phyloP scores from a whole-genome alignment of 2,888 invertebrate species.

The Strigamia crassipes region DNA sequence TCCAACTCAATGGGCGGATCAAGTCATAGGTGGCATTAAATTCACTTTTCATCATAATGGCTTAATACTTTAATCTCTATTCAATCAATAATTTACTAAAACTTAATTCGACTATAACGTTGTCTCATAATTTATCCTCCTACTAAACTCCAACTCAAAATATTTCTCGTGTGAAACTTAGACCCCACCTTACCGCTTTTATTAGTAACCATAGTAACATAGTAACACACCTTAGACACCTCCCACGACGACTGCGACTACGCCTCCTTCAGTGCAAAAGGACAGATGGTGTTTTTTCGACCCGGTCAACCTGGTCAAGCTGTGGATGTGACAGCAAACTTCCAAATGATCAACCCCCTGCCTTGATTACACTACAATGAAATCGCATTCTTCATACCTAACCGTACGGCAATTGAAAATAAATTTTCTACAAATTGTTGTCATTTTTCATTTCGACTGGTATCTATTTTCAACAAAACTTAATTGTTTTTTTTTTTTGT shows the following conservation, averaged over 20 bases:
- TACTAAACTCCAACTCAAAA: background rate
- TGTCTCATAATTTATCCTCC: background rate
- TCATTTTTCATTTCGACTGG: background rate
- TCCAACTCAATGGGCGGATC: constrained; percentile 17
- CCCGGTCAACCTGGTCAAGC: constrained; percentile 38
- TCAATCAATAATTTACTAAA: constrained; percentile 1
- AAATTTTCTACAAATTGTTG: background rate
- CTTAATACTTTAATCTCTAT: constrained; percentile 16
- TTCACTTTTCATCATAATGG: constrained; percentile 31
- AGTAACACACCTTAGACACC: background rate
- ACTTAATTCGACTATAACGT: background rate
- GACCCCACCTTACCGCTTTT: background rate
- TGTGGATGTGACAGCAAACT: constrained; percentile 42
- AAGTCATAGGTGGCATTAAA: constrained; percentile 27
- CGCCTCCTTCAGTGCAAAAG: constrained; percentile 26
- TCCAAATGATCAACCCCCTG: constrained; percentile 40
- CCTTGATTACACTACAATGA: background rate
- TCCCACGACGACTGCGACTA: constrained; percentile 27
- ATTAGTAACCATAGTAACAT: constrained; percentile 35
- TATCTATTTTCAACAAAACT: too few species aligned
- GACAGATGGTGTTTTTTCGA: constrained; percentile 12
- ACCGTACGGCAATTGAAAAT: constrained; percentile 23
- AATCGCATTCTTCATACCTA: background rate
- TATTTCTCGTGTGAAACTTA: background rate
- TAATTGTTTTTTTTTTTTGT: too few species aligned